Conservation (phyloP, 2,113 vertebrate genomes). For the Vanacampus margaritifer region DNA sequence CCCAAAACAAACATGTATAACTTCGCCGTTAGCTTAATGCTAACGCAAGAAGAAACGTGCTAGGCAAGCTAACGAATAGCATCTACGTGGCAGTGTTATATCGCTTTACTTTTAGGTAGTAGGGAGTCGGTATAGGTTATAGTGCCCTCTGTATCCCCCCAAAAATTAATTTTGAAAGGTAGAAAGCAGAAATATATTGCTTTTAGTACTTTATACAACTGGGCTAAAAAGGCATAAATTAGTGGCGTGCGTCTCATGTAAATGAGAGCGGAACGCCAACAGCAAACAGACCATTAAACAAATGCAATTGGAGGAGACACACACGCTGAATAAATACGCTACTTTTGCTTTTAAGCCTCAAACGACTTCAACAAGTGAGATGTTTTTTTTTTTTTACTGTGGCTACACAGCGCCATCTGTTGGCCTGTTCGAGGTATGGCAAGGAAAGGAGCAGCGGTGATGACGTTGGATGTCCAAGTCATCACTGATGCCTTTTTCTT, state of each 20-base stretch:
- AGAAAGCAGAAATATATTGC: background rate
- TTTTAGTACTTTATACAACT: background rate
- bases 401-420: slow-evolving; percentile 41
- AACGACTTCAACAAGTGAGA: slow-evolving; percentile 1
- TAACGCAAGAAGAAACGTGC: too few species aligned
- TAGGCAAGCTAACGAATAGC: too few species aligned
- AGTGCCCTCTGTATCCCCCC: background rate
- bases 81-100: too few species aligned
- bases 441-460: background rate
- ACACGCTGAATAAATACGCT: slow-evolving; percentile 35
- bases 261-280: slow-evolving; percentile 49
- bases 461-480: too few species aligned
- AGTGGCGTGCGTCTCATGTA: slow-evolving; percentile 54
- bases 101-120: background rate
- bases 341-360: slow-evolving; percentile 14
- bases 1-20: too few species aligned
- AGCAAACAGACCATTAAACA: slow-evolving; percentile 57
- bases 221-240: slow-evolving; percentile 50
- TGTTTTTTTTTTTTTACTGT: slow-evolving; percentile 1
- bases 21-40: too few species aligned
- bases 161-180: too few species aligned
- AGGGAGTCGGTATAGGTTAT: background rate
- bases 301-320: slow-evolving; percentile 38
- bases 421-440: slow-evolving; percentile 6
- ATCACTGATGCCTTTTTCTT: too few species aligned